Percentiles rank a stretch among this genome's conserved stretches.
These are phyloP conservation scores for Pampus argenteus DNA, from an alignment of 2,797 vertebrate genomes.

Conservation along the genomic window DNA sequence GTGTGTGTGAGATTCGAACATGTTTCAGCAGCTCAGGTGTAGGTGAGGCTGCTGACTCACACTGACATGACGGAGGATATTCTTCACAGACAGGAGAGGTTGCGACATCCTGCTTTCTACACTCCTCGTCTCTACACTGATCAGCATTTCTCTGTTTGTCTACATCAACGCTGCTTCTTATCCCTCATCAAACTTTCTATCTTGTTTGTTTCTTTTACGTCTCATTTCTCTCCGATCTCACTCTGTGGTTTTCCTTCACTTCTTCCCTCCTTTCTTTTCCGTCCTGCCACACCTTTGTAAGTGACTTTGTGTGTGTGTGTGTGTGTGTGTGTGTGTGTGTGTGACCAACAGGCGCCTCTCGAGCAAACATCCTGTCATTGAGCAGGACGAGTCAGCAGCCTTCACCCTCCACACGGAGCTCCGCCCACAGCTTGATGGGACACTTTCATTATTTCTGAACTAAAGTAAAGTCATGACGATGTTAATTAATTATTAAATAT, in stretches of 20 bases:
- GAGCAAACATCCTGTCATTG: slow-evolving; percentile 62
- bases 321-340: not conserved
- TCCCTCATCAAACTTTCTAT: not conserved
- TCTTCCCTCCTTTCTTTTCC: not conserved
- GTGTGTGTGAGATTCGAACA: slow-evolving; percentile 28
- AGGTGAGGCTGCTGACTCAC: slow-evolving; percentile 45
- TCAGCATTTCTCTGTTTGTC: slow-evolving; percentile 16
- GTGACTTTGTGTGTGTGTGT: not conserved
- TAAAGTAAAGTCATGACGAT: too few relatives aligned
- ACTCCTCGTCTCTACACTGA: slow-evolving; percentile 29
- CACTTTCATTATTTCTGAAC: too few relatives aligned
- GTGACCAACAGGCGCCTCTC: slow-evolving; percentile 32
- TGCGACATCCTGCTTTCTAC: slow-evolving; percentile 39
- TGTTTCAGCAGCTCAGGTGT: slow-evolving; percentile 49
- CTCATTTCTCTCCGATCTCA: slow-evolving; percentile 1
- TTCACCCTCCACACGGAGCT: slow-evolving; percentile 22
- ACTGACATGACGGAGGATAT: not conserved
- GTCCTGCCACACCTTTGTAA: slow-evolving; percentile 48
- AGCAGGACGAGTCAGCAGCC: slow-evolving; percentile 12
- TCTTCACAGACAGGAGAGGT: not conserved
- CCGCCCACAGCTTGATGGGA: slow-evolving; percentile 19
- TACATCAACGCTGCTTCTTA: not conserved
- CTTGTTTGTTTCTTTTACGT: not conserved
- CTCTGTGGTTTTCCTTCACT: not conserved
- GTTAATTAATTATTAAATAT: too few relatives aligned